Evolutionary conservation across 2,797 vertebrate species (phyloP).

Genomic region (Sebastes steindachneri): DNA sequence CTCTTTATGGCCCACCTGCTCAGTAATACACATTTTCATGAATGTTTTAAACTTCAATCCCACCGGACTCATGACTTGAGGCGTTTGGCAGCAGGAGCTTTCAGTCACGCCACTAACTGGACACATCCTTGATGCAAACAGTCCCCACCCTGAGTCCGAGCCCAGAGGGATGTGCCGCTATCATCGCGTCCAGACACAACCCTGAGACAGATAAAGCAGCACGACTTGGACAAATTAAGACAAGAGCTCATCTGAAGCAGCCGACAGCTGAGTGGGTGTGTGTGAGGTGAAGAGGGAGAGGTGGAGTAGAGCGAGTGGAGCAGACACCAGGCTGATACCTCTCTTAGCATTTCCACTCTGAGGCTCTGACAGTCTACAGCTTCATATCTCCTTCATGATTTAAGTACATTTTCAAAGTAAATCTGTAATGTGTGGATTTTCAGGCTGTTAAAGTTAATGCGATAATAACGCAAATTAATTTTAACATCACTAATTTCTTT

Average conservation of each 20-base stretch:
- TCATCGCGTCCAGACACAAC: constrained; percentile 62
- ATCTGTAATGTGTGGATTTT: not conserved
- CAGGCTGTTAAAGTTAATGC: no score
- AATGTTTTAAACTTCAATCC: not conserved
- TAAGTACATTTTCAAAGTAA: not conserved
- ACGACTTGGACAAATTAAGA: not conserved
- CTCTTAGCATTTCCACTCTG: not conserved
- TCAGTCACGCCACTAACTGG: not conserved
- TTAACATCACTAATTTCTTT: no score
- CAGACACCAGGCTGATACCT: not conserved
- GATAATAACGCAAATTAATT: no score
- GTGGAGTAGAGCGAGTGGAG: not conserved
- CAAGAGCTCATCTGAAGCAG: constrained; percentile 29
- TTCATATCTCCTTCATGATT: not conserved
- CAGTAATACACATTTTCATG: not conserved
- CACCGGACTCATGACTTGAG: not conserved
- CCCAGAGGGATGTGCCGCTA: constrained; percentile 52
- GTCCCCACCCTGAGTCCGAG: constrained; percentile 51
- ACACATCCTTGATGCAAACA: constrained; percentile 6
- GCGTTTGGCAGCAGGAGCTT: not conserved
- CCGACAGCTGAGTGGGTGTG: constrained; percentile 4
- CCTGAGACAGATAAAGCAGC: constrained; percentile 59
- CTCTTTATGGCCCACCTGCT: not conserved
- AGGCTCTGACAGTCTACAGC: not conserved
- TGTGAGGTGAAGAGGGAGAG: not conserved